phyloP scores from a whole-genome alignment of 2,113 vertebrate species.

The Campylomormyrus tamandua region DNA sequence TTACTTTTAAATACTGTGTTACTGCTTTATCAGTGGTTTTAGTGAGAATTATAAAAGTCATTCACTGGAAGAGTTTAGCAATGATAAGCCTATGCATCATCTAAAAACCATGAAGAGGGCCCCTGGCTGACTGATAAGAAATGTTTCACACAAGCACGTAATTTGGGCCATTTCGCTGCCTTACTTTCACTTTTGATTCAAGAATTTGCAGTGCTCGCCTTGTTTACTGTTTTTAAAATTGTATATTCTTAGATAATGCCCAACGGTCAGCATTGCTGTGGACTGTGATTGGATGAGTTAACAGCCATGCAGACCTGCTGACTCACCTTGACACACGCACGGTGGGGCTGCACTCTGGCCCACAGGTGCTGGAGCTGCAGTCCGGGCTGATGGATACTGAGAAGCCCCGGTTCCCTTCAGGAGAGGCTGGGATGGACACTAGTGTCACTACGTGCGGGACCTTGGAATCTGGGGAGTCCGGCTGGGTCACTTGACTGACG shows the following conservation, averaged over 20 bases:
- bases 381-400: constrained; percentile 68
- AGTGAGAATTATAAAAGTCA: background rate
- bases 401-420: constrained; percentile 67
- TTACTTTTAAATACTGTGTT: background rate
- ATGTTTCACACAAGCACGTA: background rate
- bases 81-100: background rate
- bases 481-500: constrained; percentile 58
- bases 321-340: constrained; percentile 76
- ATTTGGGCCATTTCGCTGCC: background rate
- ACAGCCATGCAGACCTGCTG: background rate
- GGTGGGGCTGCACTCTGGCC: constrained; percentile 59
- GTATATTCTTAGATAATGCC: background rate
- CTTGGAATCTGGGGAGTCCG: constrained; percentile 55
- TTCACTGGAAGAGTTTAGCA: background rate
- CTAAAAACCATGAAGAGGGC: background rate
- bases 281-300: background rate
- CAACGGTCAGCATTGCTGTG: background rate
- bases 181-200: background rate
- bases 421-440: constrained; percentile 78
- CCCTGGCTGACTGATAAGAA: background rate
- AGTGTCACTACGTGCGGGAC: constrained; percentile 85
- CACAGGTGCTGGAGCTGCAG: constrained; percentile 45
- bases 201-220: background rate
- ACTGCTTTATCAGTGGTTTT: background rate
- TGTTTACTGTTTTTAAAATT: background rate